Conservation (phyloP, 1,140 invertebrate species). For the Neodiprion fabricii region DNA sequence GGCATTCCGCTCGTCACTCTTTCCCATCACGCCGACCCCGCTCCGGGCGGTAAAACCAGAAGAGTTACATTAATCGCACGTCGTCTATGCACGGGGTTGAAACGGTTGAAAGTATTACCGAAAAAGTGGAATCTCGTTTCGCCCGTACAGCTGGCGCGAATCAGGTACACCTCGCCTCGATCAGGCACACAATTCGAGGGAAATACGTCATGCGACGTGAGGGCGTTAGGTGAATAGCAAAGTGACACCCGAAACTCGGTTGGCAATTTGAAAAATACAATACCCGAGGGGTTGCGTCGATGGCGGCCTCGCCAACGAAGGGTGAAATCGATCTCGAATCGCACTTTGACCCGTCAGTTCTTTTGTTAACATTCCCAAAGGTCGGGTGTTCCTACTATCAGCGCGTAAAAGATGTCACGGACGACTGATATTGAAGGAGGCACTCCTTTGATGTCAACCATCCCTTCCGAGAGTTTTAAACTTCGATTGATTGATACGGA, state of each 20-base stretch:
- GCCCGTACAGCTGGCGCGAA: background rate
- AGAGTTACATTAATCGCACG: background rate
- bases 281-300: background rate
- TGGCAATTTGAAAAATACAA: background rate
- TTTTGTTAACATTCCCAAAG: background rate
- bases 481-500: background rate
- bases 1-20: background rate
- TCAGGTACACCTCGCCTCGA: background rate
- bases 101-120: no score
- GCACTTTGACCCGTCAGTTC: constrained; percentile 1
- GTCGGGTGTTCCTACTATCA: background rate
- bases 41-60: background rate
- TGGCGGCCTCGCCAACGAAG: background rate
- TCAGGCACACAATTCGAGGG: background rate
- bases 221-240: background rate
- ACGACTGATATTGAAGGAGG: background rate
- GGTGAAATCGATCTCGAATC: constrained; percentile 3
- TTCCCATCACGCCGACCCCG: background rate
- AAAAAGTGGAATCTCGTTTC: no score
- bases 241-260: constrained; percentile 3
- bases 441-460: background rate
- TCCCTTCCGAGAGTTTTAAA: background rate
- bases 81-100: background rate
- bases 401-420: background rate
- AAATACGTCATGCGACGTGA: background rate